Evolutionary conservation across 2,797 vertebrate genomes (phyloP), one percentile per base, ranked within the genome.

Genomic region (Sebastes flavidus): DNA sequence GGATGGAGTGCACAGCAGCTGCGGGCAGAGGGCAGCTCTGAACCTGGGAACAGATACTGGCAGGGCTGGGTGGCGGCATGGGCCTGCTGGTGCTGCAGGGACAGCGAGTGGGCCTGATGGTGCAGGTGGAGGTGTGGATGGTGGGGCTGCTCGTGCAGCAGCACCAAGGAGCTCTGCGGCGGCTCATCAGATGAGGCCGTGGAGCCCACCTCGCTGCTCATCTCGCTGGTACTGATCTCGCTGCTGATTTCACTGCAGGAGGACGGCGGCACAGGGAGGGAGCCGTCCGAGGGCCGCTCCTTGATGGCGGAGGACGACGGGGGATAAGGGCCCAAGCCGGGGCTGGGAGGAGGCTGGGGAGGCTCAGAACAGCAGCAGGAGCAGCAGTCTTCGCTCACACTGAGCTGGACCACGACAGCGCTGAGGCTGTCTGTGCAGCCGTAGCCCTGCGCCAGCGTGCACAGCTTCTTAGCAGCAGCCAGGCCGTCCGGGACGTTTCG

Each of bases 201-300:
- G 73, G 99, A 99, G 5, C 99, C 99, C 85, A 99, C 99, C 94
- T 99, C 99, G 0, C 98, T 99, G 95, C 99, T 99, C 98, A 99
- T 99, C 91, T 99, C 99, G 0, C 98, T 99, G 16, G 98, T 97
- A 68, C 98, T 99, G 82, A 99, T 97, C 95, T 99, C 99, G 0
- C 98, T 99, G 96, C 99, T 99, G 87, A 99, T 97, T 91, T 99
- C 99, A 0, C 98, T 99, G 95, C 98, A 99, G 1, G 97, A 99
- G 1, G 98, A 99, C 0, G 97, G 97, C 77, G 97, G 97, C 2
- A 97, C 94, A 0, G 94, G 96, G 0, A 97, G 97, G 0, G 96
- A 72, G 0, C 97, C 95, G 0, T 97, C 80, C 0, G 97, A 96
- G 25, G 97, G 95, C 4, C 96, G 95, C 83, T 97, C 95, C 1